Conservation (phyloP, 2,113 vertebrate species). For the Cnemophilus loriae region DNA sequence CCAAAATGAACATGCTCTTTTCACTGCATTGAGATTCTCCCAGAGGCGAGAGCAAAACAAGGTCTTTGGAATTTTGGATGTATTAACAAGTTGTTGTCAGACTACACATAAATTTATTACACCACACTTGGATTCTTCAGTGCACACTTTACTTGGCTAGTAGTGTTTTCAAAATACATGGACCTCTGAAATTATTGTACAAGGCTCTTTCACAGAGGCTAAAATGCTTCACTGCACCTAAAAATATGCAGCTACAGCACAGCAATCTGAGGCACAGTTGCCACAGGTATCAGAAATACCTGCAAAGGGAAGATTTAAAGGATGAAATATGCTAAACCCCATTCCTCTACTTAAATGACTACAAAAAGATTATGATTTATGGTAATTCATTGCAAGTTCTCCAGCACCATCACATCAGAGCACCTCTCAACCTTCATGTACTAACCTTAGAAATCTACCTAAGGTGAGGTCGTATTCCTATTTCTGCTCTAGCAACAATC, state of each 20-base stretch:
- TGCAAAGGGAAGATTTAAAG: not conserved
- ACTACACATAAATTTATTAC: not conserved
- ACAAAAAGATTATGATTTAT: not conserved
- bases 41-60: not conserved
- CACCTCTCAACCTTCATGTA: not conserved
- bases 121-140: not conserved
- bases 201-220: not conserved
- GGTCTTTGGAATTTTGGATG: not conserved
- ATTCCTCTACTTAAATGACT: not conserved
- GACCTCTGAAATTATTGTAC: not conserved
- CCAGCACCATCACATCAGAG: not conserved
- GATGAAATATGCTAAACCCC: not conserved
- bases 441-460: not conserved
- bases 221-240: not conserved
- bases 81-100: conserved; percentile 4
- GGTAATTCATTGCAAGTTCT: not conserved
- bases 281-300: not conserved
- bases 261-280: not conserved
- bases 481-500: not conserved
- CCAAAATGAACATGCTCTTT: not conserved
- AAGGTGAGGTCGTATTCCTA: not conserved
- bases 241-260: not conserved
- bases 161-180: not conserved
- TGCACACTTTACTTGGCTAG: not conserved
- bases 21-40: not conserved